Percentiles rank a stretch among this genome's conserved stretches.
Evolutionary conservation across 2,888 invertebrate species (phyloP).

Genomic region (Cyaniris semiargus): DNA sequence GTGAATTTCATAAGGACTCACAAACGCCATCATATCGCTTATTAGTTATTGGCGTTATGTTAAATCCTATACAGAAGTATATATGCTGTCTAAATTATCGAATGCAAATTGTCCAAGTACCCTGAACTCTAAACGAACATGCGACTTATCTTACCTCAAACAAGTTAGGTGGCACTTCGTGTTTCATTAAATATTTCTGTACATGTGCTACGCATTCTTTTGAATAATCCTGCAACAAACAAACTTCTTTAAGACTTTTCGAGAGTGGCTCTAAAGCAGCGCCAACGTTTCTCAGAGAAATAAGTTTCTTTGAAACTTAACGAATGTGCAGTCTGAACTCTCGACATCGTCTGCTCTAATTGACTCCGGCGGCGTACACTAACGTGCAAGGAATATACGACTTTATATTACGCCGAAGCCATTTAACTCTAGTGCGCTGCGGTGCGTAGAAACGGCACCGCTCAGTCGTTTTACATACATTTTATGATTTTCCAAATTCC

Average conservation of each 20-base stretch:
- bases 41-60: too few species aligned
- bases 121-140: neutral
- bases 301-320: constrained; percentile 25
- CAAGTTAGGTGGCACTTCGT: constrained; percentile 97
- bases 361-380: neutral
- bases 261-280: neutral
- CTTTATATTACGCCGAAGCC: neutral
- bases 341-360: constrained; percentile 26
- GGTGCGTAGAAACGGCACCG: neutral
- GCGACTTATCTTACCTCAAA: constrained; percentile 88
- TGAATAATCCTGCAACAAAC: constrained; percentile 94
- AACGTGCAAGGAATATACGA: neutral
- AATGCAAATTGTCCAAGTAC: too few species aligned
- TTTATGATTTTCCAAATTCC: too few species aligned
- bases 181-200: constrained; percentile 98
- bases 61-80: too few species aligned
- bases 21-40: neutral
- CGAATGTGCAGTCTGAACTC: constrained; percentile 20
- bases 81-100: too few species aligned
- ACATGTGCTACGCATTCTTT: constrained; percentile 98
- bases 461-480: too few species aligned
- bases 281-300: neutral
- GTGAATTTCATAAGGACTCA: neutral
- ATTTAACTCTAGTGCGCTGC: neutral
- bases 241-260: constrained; percentile 14